Evolutionary conservation across 2,113 vertebrate species (phyloP), one percentile per base, ranked within the genome.

Genomic region (Syngnathoides biaculeatus): DNA sequence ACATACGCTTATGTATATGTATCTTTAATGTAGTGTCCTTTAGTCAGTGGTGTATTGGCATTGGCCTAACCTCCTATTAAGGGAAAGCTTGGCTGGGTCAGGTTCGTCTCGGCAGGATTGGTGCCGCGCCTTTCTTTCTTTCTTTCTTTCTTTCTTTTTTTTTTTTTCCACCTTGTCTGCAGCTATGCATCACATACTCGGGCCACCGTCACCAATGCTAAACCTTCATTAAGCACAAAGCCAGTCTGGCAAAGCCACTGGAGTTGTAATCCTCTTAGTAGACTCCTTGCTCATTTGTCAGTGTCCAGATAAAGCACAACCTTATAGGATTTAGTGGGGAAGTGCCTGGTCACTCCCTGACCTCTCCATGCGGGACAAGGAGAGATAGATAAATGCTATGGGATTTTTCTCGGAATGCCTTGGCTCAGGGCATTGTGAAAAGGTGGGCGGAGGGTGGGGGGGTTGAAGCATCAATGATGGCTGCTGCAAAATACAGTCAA

Each of bases 251-350:
- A 83, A 81, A 88, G 79, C 81, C 64, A 83, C 67, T 74, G 78
- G 71, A 78, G 58, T 47, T 55, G 14, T 94, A 94, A 95, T 92
- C 93, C 27, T 90, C 91, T 95, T 95, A 92, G 48, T 67, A 78
- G 79, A 88, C 88, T 86, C 87, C 68, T 77, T 79, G 90, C 89
- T 89, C 90, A 84, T 89, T 88, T 91, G 84, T 90, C 89, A 83
- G 87, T 75, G 73, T 92, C 92, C 92, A 91, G 93, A 94, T 94
- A 91, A 93, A 94, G 92, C 89, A 84, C 69, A 72, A 87, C 87
- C 87, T 89, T 91, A 92, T 82, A 77, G 91, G 93, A 91, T 93
- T 92, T 93, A 91, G 52, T 67, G 58, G 82, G 79, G 80, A 87
- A 89, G 88, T 67, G 13, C 76, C 73, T 59, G 88, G 84, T 92